A percentile compares a stretch with the other conserved stretches of the same genome.
These are phyloP conservation scores for Deilephila elpenor DNA, from an alignment of 2,888 invertebrate genomes.

Conservation along the genomic window DNA sequence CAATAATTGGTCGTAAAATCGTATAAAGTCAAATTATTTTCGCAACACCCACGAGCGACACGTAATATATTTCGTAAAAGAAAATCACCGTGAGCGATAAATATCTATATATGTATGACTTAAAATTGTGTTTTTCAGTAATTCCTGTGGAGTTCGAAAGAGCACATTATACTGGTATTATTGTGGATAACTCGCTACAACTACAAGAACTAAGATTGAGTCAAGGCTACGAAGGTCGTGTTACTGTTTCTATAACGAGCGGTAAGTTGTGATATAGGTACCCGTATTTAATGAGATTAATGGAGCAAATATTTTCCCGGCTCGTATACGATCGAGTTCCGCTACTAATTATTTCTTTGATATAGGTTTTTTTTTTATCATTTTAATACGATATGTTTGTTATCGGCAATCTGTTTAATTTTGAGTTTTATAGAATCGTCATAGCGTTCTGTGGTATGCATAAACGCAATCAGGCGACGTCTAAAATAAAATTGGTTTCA, in stretches of 20 bases:
- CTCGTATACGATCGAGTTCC: constrained; percentile 2
- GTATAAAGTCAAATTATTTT: too few species aligned
- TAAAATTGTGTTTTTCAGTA: constrained; percentile 50
- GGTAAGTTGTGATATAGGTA: constrained; percentile 50
- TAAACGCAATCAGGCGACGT: too few species aligned
- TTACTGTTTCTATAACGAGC: constrained; percentile 47
- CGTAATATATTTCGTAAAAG: too few species aligned
- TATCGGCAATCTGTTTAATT: not conserved
- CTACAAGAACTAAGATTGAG: constrained; percentile 51
- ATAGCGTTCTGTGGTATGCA: too few species aligned
- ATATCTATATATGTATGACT: not conserved
- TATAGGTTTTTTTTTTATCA: not conserved
- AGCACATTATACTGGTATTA: constrained; percentile 57
- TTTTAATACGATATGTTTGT: not conserved
- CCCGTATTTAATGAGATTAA: constrained; percentile 22
- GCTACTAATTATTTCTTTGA: constrained; percentile 17
- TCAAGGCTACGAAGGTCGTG: constrained; percentile 57
- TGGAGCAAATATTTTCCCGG: not conserved
- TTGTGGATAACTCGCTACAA: constrained; percentile 55
- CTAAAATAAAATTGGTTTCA: too few species aligned
- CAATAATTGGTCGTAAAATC: too few species aligned
- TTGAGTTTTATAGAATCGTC: too few species aligned
- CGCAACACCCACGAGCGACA: too few species aligned
- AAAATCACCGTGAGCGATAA: too few species aligned
- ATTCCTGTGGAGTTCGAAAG: constrained; percentile 57